phyloP scores from a whole-genome alignment of 2,888 invertebrate species.

The Amorpha juglandis region DNA sequence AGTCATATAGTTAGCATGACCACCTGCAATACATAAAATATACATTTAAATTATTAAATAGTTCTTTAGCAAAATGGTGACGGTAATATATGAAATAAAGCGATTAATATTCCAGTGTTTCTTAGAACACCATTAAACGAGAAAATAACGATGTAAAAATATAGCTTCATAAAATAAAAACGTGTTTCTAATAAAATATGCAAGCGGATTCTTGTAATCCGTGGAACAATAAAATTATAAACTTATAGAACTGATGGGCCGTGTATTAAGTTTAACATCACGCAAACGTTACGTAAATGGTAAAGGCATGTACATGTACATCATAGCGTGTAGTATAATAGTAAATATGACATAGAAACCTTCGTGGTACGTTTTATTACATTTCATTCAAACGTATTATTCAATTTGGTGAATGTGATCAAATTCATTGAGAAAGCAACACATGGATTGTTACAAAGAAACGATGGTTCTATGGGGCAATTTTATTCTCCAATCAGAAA shows the following conservation, averaged over 20 bases:
- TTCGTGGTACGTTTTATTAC: background rate
- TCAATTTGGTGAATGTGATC: slow-evolving; percentile 3
- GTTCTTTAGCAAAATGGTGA: too few relatives aligned
- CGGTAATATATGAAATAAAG: too few relatives aligned
- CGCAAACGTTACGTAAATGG: slow-evolving; percentile 9
- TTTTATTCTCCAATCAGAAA: too few relatives aligned
- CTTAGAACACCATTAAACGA: too few relatives aligned
- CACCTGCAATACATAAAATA: too few relatives aligned
- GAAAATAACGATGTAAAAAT: too few relatives aligned
- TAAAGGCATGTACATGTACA: background rate
- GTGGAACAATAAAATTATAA: background rate
- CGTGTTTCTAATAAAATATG: background rate
- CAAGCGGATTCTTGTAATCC: background rate
- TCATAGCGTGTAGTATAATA: background rate
- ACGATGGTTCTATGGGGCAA: too few relatives aligned
- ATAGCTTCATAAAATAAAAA: too few relatives aligned
- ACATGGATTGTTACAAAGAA: background rate
- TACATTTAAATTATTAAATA: too few relatives aligned
- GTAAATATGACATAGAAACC: background rate
- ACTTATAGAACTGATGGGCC: background rate
- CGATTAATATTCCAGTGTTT: too few relatives aligned
- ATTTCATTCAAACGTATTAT: background rate
- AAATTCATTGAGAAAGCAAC: background rate
- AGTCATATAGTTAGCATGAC: too few relatives aligned
- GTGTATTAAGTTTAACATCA: slow-evolving; percentile 7